Percentiles rank a stretch among this genome's conserved stretches.
phyloP scores from a whole-genome alignment of 2,797 vertebrate genomes.

The Nannoperca australis region DNA sequence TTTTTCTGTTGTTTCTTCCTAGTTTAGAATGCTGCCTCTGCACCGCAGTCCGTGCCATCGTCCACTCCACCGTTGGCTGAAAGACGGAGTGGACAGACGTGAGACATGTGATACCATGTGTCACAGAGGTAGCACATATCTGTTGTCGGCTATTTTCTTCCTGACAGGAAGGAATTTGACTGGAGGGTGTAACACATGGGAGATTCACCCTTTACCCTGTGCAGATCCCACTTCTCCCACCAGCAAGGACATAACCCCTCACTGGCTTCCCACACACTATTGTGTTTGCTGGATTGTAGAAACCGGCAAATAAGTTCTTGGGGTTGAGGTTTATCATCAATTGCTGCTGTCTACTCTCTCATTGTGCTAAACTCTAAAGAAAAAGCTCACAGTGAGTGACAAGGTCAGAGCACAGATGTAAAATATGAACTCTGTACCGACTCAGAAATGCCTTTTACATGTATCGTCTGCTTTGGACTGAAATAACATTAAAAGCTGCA shows the following conservation, averaged over 20 bases:
- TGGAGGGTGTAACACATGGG: conserved; percentile 41
- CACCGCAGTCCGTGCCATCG: neutral
- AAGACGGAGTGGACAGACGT: conserved; percentile 14
- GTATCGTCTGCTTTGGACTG: neutral
- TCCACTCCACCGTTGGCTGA: conserved; percentile 6
- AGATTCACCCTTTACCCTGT: conserved; percentile 4
- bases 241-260: neutral
- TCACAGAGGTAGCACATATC: conserved; percentile 10
- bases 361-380: neutral
- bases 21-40: conserved; percentile 13
- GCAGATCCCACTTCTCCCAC: conserved; percentile 24
- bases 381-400: neutral
- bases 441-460: neutral
- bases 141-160: conserved; percentile 9
- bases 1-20: neutral
- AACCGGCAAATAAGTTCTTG: conserved; percentile 9
- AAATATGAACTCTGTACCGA: neutral
- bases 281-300: conserved; percentile 9
- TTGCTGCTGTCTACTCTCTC: neutral
- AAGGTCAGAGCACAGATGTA: neutral
- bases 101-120: conserved; percentile 8
- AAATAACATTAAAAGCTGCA: conserved; percentile 16
- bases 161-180: conserved; percentile 34
- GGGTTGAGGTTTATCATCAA: neutral
- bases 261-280: neutral